Evolutionary conservation across 2,888 invertebrate species (phyloP).

Genomic region (Sesamia inferens): DNA sequence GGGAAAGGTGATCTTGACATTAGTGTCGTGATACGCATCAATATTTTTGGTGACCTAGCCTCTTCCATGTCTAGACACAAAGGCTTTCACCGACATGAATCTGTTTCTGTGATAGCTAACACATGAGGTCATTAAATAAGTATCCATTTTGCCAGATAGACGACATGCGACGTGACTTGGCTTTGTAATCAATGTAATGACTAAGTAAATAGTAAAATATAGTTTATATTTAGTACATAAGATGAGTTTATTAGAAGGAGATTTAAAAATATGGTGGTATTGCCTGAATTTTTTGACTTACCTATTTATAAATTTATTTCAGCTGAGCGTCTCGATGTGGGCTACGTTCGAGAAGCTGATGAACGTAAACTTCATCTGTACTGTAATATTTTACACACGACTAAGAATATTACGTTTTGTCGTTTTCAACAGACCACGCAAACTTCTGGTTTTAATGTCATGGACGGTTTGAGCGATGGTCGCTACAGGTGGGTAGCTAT

Average conservation of each 20-base stretch:
- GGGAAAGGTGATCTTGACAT: conserved; percentile 50
- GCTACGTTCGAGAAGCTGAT: conserved; percentile 75
- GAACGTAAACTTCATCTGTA: conserved; percentile 79
- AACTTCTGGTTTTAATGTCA: conserved; percentile 80
- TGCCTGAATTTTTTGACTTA: neutral
- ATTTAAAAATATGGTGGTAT: neutral
- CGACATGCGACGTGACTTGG: conserved; percentile 11
- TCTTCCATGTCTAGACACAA: conserved; percentile 19
- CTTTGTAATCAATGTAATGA: conserved; percentile 16
- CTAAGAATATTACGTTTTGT: conserved; percentile 85
- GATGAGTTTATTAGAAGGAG: conserved; percentile 6
- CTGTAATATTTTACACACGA: conserved; percentile 84
- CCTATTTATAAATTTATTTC: conserved; percentile 51
- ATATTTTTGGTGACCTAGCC: conserved; percentile 49
- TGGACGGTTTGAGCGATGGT: conserved; percentile 86
- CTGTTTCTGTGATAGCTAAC: conserved; percentile 34
- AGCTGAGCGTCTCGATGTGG: conserved; percentile 86
- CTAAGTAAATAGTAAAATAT: neutral
- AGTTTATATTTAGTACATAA: neutral
- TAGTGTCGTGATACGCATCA: conserved; percentile 40
- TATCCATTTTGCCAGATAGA: neutral
- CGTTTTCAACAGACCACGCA: conserved; percentile 84
- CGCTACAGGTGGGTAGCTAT: conserved; percentile 77
- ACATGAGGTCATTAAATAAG: conserved; percentile 17
- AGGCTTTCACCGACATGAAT: conserved; percentile 31